Evolutionary conservation across 2,888 invertebrate genomes (phyloP), one percentile per base, ranked within the genome.

Genomic region (Caenorhabditis zanzibari): DNA sequence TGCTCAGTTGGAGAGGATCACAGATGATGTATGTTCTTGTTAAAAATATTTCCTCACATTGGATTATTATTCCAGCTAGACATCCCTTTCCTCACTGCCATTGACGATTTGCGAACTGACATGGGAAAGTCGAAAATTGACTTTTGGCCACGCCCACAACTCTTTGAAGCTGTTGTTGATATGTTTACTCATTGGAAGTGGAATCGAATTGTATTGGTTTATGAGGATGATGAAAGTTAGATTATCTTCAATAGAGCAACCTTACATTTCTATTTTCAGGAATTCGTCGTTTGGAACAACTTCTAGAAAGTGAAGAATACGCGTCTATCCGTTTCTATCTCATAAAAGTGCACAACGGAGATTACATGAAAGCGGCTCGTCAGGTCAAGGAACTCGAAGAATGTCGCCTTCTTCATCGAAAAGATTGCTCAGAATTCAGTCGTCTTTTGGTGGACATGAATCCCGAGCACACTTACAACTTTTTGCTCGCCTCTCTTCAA

Each of bases 171-270:
- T 14, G 66, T 91, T 9, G 88, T 88, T 19, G 92, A 92, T 59
- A 72, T 92, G 28, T 91, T 92, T 72, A 64, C 82, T n/a, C 86
- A 92, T 75, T 92, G 92, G 92, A 88, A 85, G 79, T 92, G 92
- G 92, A 90, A 88, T 26, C 56, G 90, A 26, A 87, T 92, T 28
- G 90, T 88, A 26, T 82, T 92, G 47, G 91, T 92, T 14, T 92
- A 90, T 74, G 88, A 86, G 52, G 91, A 92, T 26, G 86, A 88
- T 41, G 85, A 85, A 44, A 80, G 91, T 90, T 24, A 72, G 47
- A 49, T 44, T 66, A 10, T 47, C 10, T 10, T 6, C 38, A 38
- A 12, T 38, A 52, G 19, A 19, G 32, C 14, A 16, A 56, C 19
- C n/a, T 54, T 58, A 14, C n/a, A n/a, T 61, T 47, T 7, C 19